Base-by-base conservation (phyloP, 1,140 invertebrate species). In the Arctopsyche grandis region DNA sequence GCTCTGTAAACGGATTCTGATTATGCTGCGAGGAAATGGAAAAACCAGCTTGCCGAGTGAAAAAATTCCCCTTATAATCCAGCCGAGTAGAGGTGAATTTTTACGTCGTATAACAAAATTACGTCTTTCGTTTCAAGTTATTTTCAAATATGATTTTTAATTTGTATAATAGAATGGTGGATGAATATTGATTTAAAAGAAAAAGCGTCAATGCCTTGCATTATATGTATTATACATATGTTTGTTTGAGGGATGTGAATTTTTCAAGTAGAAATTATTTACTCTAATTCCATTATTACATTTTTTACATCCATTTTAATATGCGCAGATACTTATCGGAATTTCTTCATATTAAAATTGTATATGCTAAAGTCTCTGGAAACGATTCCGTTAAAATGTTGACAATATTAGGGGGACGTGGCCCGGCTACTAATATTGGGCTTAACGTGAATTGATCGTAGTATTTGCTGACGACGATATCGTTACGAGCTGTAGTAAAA, bases 301-400 rank as follows among this genome's bases (percentile, higher is more conserved):
- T 66, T 66, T 66, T 66, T 52, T 52, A 52, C 63, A 24, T 9
- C 63, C 24, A 26, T 26, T 66, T 19, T 66, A 66, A 66, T 66
- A 66, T 66, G 14, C 63, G 63, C 1, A 66, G 63, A 66, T 66
- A 66, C 63, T 26, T 66, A 66, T 66, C 63, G 63, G 63, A 66
- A 66, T 24, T 66, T 66, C 63, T 66, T 66, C 21, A 26, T 26
- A 26, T 19, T 19, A 26, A 66, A 22, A 24, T 66, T 24, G n/a
- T n/a, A 12, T 16, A 19, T 19, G 21, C 21, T 9, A 22, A 60
- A 66, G 26, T 66, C 19, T 12, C 63, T 24, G 21, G 21, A 29
- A 26, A 66, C 63, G 63, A 66, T 66, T 66, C 12, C 63, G 63
- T 66, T 66, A 66, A 66, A 66, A 26, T 66, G 24, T 66, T 21